Conservation (phyloP, 2,888 invertebrate species). For the Cheilosia urbana region DNA sequence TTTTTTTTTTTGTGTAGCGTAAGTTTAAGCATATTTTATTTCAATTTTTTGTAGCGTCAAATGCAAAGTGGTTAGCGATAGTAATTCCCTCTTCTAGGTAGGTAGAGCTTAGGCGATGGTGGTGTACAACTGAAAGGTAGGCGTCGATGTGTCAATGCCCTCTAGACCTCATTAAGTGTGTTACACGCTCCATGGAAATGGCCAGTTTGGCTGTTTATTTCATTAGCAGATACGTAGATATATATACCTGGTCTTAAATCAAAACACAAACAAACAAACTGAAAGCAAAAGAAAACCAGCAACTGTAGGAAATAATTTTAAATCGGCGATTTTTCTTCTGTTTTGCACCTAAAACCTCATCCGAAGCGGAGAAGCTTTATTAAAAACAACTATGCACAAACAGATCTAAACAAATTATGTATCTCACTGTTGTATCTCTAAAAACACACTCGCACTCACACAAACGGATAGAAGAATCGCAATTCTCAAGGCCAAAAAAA, state of each 20-base stretch:
- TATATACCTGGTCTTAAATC: background rate
- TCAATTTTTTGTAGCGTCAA: constrained; percentile 14
- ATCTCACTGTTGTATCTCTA: constrained; percentile 14
- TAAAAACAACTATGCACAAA: constrained; percentile 3
- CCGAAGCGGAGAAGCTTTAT: background rate
- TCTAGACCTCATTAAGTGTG: constrained; percentile 66
- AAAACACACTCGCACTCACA: background rate
- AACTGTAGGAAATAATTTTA: constrained; percentile 12
- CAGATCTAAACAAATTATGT: constrained; percentile 30
- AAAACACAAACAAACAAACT: constrained; percentile 15
- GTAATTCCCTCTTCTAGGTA: constrained; percentile 17
- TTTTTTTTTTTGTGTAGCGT: constrained; percentile 16
- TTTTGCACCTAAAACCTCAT: background rate
- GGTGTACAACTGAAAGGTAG: constrained; percentile 17
- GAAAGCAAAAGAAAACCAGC: constrained; percentile 14
- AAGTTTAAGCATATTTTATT: constrained; percentile 28
- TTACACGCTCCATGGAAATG: constrained; percentile 45
- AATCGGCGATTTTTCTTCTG: constrained; percentile 23
- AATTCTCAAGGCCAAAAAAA: constrained; percentile 36
- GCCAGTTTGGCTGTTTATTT: constrained; percentile 37
- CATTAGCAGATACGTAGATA: background rate
- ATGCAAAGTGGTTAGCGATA: constrained; percentile 55
- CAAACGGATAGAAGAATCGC: constrained; percentile 33
- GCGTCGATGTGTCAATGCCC: constrained; percentile 62
- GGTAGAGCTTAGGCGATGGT: background rate